Conservation (phyloP, 2,797 vertebrate genomes). For the Anguilla pacifica region DNA sequence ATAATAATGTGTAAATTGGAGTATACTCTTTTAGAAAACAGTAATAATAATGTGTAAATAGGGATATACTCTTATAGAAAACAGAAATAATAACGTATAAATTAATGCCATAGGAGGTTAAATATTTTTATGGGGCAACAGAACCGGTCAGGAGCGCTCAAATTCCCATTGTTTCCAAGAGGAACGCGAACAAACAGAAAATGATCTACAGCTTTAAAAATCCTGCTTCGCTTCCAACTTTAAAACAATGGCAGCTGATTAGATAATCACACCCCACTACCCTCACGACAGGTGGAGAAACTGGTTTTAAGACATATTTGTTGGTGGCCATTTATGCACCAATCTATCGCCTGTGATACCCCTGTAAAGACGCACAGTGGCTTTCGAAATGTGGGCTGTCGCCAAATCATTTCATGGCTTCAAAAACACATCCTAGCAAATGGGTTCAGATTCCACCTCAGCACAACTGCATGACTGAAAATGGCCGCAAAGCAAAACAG, state of each 20-base stretch:
- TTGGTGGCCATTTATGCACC: not conserved
- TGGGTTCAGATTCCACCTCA: not conserved
- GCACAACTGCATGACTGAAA: not conserved
- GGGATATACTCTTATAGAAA: not conserved
- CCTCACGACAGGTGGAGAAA: not conserved
- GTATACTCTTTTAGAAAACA: no score
- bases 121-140: not conserved
- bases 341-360: slow-evolving; percentile 13
- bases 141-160: not conserved
- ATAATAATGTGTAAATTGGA: not conserved
- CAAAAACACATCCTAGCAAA: not conserved
- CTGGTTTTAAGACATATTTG: not conserved
- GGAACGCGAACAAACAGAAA: not conserved
- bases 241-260: not conserved
- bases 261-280: not conserved
- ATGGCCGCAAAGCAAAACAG: not conserved
- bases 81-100: not conserved
- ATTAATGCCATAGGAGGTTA: not conserved
- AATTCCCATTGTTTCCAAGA: not conserved
- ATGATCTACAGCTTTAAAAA: slow-evolving; percentile 33
- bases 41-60: no score
- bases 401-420: not conserved
- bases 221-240: not conserved
- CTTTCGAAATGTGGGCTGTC: not conserved
- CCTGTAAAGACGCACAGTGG: slow-evolving; percentile 29